Evolutionary conservation across 1,140 invertebrate genomes (phyloP).

Genomic region (Euura lappo): DNA sequence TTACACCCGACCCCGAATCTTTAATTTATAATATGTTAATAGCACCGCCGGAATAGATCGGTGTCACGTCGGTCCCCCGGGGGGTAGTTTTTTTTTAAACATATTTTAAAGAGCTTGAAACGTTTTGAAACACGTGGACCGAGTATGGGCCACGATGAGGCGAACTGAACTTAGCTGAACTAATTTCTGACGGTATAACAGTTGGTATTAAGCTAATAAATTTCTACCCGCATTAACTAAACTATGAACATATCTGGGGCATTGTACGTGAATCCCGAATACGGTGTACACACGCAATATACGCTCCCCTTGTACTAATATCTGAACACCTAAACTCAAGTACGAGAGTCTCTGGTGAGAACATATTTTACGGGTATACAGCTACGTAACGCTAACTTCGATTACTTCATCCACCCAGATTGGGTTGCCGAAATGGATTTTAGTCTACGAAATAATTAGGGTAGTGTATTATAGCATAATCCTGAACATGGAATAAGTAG

Average conservation of each 20-base stretch:
- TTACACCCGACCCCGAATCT: too few relatives aligned
- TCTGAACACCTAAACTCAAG: background rate
- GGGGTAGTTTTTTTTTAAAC: too few relatives aligned
- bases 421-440: background rate
- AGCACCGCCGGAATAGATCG: too few relatives aligned
- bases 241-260: background rate
- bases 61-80: too few relatives aligned
- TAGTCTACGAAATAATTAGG: background rate
- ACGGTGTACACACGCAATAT: too few relatives aligned
- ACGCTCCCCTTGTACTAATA: background rate
- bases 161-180: background rate
- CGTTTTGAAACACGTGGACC: too few relatives aligned
- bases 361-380: background rate
- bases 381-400: background rate
- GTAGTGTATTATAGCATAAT: too few relatives aligned
- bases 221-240: background rate
- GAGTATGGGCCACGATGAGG: background rate
- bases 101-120: too few relatives aligned
- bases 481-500: too few relatives aligned
- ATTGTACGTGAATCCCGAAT: too few relatives aligned
- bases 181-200: constrained; percentile 3
- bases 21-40: too few relatives aligned
- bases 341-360: background rate
- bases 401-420: background rate
- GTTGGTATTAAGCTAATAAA: background rate